Conservation (phyloP, 2,888 invertebrate genomes). For the Perizoma affinitatum region DNA sequence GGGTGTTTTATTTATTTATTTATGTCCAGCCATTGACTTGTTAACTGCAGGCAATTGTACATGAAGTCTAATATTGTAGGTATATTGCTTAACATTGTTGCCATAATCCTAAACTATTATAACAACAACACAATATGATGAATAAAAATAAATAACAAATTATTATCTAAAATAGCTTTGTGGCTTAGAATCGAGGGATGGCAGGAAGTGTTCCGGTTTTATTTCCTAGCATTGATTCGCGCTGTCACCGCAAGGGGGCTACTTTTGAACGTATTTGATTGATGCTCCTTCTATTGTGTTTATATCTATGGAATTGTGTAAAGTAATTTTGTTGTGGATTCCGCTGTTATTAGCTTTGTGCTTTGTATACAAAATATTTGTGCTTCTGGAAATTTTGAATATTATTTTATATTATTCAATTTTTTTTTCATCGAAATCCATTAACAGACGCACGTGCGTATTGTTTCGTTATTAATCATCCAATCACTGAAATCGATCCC, state of each 20-base stretch:
- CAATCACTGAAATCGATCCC: background rate
- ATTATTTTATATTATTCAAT: background rate
- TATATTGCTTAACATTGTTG: background rate
- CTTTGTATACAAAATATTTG: conserved; percentile 20
- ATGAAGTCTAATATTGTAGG: too few species aligned
- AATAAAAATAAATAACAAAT: conserved; percentile 14
- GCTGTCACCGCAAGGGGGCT: conserved; percentile 69
- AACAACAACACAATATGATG: conserved; percentile 3
- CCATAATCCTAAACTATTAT: conserved; percentile 1
- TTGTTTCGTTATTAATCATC: too few species aligned
- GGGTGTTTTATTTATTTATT: too few species aligned
- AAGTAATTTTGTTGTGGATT: conserved; percentile 30
- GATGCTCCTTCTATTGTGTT: conserved; percentile 61
- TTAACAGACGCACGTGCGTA: too few species aligned
- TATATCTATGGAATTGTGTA: conserved; percentile 21
- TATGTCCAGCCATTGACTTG: too few species aligned
- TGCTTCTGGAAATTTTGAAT: conserved; percentile 19
- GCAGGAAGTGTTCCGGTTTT: conserved; percentile 75
- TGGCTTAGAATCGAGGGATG: conserved; percentile 62
- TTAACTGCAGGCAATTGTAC: too few species aligned
- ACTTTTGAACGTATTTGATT: conserved; percentile 68
- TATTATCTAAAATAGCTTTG: conserved; percentile 19
- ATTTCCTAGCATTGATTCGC: conserved; percentile 72
- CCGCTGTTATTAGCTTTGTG: conserved; percentile 19
- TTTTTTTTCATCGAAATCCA: too few species aligned